Evolutionary conservation across 37 sponge, comb jelly and placozoan genomes (phyloP), one percentile per base, ranked within the genome.

Genomic region (Beroe ovata): DNA sequence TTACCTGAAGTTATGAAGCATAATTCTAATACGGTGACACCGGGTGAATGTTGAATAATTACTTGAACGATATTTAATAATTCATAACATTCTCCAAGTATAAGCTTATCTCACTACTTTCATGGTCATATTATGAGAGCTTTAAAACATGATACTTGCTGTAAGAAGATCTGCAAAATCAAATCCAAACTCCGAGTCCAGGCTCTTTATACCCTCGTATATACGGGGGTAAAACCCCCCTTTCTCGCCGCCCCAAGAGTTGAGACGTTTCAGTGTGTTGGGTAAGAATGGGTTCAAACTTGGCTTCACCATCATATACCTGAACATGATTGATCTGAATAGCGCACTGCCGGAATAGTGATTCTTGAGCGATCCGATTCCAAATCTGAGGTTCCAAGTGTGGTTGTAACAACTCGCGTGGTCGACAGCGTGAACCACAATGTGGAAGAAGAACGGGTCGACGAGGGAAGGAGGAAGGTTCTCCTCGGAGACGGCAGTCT

Each of bases 261-360:
- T 6, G 33, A 66, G 29, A 4, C 6, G 16, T 32, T 66, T 66
- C 6, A 66, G 33, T 66, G 16, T 66, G 69, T 66, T 66, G 36
- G 69, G 18, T 18, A 25, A 66, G 30, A 66, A 29, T 1, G 69
- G 69, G 16, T 66, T 25, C 2, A 33, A 18, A 18, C 69, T 66
- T 29, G 69, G 69, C 16, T 66, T 66, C 69, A 66, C 69, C 69
- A 66, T 66, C 36, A 34, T 25, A 34, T 37, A 66, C 34, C 69
- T 26, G 16, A 66, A 66, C 69, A 66, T 66, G 3, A 66, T 34
- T 2, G 69, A 66, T 66, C 69, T 66, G 36, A 66, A 66, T 37
- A 66, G 2, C 1, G 69, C 25, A 32, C 33, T 14, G 8, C 69
- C 14, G 6, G 63, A 18, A 30, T 30, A 30, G 1, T 4, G 36